A percentile compares a stretch with the other conserved stretches of the same genome.
These are phyloP conservation scores for Drepanosiphum platanoidis DNA, from an alignment of 2,888 invertebrate genomes.

Conservation along the genomic window DNA sequence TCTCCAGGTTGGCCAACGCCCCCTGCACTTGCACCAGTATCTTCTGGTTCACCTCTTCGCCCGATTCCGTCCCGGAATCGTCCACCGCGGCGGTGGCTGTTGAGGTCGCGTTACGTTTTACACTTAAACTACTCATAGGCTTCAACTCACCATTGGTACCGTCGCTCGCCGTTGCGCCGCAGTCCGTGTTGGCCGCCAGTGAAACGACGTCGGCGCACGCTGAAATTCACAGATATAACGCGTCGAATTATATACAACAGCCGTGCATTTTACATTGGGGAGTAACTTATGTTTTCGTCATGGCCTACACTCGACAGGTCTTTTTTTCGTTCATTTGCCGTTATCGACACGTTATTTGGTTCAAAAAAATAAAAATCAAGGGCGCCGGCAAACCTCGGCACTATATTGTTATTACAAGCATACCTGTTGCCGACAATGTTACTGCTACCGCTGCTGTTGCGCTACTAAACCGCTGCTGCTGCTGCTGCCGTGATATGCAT, in stretches of 20 bases:
- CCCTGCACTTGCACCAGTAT: conserved; percentile 81
- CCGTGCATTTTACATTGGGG: no score
- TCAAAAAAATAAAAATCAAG: no score
- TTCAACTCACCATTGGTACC: conserved; percentile 60
- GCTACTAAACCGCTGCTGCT: no score
- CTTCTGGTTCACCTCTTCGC: conserved; percentile 75
- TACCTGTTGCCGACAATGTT: no score
- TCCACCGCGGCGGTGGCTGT: conserved; percentile 67
- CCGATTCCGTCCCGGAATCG: conserved; percentile 77
- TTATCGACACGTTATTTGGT: no score
- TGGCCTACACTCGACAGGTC: neutral
- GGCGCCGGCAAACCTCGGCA: no score
- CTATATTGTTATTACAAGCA: no score
- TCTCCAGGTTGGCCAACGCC: conserved; percentile 79
- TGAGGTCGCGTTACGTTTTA: conserved; percentile 60
- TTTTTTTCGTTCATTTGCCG: neutral
- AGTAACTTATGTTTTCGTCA: no score
- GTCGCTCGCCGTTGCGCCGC: conserved; percentile 56
- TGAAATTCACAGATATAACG: conserved; percentile 65
- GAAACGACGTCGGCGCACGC: conserved; percentile 71
- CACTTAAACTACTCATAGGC: conserved; percentile 44
- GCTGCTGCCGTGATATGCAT: no score
- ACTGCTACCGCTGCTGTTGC: no score
- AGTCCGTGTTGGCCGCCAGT: conserved; percentile 67
- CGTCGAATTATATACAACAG: no score